Evolutionary conservation across 2,113 vertebrate genomes (phyloP), one percentile per base, ranked within the genome.

Genomic region (Corythoichthys intestinalis): DNA sequence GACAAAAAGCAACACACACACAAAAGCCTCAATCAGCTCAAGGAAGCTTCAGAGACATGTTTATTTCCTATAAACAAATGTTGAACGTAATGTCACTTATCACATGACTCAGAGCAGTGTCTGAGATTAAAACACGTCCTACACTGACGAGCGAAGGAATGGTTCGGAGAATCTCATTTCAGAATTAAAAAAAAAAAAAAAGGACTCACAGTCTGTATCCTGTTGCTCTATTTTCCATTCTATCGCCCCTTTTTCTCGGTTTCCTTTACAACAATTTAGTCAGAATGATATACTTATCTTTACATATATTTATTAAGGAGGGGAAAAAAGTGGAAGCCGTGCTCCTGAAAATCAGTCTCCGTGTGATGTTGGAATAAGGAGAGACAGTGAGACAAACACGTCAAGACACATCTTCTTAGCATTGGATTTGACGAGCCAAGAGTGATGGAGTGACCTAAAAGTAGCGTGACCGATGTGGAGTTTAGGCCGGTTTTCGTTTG

Each of bases 341-440:
- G 79, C 71, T 89, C 65, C 75, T 71, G 67, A 68, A 82, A 65
- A 65, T 71, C 69, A 88, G 89, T 90, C 84, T 87, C 79, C 85
- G 81, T 34, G 69, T 76, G 79, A 85, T 69, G 70, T 72, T 84
- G 77, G 67, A 76, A 60, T 72, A 75, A 83, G 73, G 81, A 87
- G 84, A 89, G 84, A 87, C 78, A 75, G 86, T 41, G 83, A 90
- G 71, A 81, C 58, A 61, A 67, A 73, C 57, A 70, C 49, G 41
- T 64, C 17, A 57, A 20, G 2, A 39, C 37, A 41, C 17, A 10
- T 41, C 39, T n/a, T 44, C 59, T 61, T n/a, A n/a, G 38, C 63
- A 54, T 54, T 60, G 28, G 71, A 52, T 67, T 53, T 12, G 46
- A 28, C 65, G 48, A 81, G 50, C 65, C 69, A 65, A 60, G 39